These are phyloP conservation scores for Meandrusa payeni DNA, from an alignment of 2,888 invertebrate genomes.

Conservation along the genomic window DNA sequence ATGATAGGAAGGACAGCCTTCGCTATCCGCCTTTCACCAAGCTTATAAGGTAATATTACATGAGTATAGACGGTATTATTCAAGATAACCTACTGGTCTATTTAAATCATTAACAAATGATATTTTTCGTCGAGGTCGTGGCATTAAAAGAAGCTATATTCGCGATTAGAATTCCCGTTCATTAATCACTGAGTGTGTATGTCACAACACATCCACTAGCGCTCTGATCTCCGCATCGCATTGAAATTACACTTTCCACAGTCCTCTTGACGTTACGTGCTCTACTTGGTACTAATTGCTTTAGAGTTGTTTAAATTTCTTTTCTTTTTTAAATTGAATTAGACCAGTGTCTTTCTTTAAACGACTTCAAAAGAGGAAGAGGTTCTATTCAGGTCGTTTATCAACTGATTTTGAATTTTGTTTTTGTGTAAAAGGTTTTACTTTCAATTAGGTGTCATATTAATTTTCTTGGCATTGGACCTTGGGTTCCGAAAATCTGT, in stretches of 20 bases:
- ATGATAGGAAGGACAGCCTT: too few species aligned
- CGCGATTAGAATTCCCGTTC: conserved; percentile 59
- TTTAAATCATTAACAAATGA: conserved; percentile 58
- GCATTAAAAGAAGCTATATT: conserved; percentile 55
- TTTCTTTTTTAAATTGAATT: conserved; percentile 9
- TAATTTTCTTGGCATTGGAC: too few species aligned
- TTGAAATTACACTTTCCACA: conserved; percentile 43
- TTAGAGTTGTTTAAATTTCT: conserved; percentile 32
- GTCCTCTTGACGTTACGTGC: conserved; percentile 35
- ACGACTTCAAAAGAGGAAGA: too few species aligned
- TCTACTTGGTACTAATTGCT: conserved; percentile 42
- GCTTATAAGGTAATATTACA: too few species aligned
- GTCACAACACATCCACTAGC: conserved; percentile 65
- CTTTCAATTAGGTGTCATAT: too few species aligned
- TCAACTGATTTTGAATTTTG: too few species aligned
- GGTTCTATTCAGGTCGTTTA: too few species aligned
- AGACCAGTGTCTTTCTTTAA: too few species aligned
- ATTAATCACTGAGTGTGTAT: conserved; percentile 68
- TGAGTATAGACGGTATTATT: too few species aligned
- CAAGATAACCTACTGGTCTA: conserved; percentile 54
- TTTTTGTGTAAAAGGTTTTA: too few species aligned
- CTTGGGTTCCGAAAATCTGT: too few species aligned
- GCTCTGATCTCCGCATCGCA: conserved; percentile 60
- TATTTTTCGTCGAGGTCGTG: conserved; percentile 46
- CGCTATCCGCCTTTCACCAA: too few species aligned